phyloP scores from a whole-genome alignment of 2,113 vertebrate species.

The Salvator merianae region DNA sequence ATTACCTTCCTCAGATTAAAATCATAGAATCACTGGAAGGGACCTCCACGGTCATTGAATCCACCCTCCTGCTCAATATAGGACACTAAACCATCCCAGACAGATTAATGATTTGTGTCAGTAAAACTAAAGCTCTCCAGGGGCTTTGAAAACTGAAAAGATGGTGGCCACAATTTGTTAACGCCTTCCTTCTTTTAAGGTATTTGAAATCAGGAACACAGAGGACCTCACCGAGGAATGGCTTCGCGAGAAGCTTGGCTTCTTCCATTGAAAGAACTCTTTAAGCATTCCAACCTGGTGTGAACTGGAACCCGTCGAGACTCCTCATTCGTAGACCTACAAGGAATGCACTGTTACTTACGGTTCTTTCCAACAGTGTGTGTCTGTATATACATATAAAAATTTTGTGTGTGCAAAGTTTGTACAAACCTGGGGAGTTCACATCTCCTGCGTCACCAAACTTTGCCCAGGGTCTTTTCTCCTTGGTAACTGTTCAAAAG shows the following conservation, averaged over 20 bases:
- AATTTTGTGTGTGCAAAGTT: conserved; percentile 65
- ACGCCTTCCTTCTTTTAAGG: conserved; percentile 72
- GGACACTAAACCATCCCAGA: too few species aligned
- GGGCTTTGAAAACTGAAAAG: too few species aligned
- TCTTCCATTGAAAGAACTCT: conserved; percentile 88
- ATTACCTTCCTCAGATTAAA: too few species aligned
- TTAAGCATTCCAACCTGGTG: conserved; percentile 73
- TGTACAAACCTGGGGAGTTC: conserved; percentile 70
- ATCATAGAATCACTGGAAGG: too few species aligned
- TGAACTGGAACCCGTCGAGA: conserved; percentile 78
- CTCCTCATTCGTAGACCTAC: conserved; percentile 62
- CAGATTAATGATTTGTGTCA: too few species aligned
- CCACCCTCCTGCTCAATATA: too few species aligned
- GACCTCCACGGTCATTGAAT: too few species aligned
- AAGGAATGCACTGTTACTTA: conserved; percentile 78
- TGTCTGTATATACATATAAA: conserved; percentile 58
- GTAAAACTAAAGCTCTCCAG: too few species aligned
- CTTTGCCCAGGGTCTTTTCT: neutral
- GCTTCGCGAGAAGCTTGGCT: conserved; percentile 93
- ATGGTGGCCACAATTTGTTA: too few species aligned
- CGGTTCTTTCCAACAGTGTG: conserved; percentile 69
- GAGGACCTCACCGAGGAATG: conserved; percentile 98
- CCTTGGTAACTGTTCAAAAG: conserved; percentile 67
- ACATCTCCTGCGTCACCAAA: conserved; percentile 62
- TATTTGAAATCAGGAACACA: conserved; percentile 97